Evolutionary conservation across 1,140 invertebrate species (phyloP), one percentile per base, ranked within the genome.

Genomic region (Trichonephila clavipes): DNA sequence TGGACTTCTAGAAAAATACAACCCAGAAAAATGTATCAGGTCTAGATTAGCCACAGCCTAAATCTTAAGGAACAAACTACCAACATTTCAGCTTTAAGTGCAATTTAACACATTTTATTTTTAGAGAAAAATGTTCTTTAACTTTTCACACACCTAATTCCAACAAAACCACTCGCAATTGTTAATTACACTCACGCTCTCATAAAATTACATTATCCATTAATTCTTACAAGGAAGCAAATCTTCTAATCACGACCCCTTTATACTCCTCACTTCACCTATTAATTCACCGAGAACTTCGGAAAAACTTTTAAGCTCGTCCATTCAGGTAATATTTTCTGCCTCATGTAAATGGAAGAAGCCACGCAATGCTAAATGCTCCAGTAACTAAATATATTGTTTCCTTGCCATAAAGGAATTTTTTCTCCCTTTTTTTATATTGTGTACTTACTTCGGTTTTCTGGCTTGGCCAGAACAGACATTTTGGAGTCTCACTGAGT

Each of bases 311-410:
- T 40, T 59, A 88, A 88, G 34, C 62, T 7, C 86, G 21, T 64
- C 18, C 86, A 64, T 64, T 62, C 86, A 88, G 86, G 86, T 88
- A 66, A 64, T 88, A 88, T 66, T 88, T 88, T 88, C 34, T 24
- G 62, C 44, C 58, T 90, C 89, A 90, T 90, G 89, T 90, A 90
- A 90, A 90, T 90, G 77, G 44, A 90, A 90, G 34, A 72, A 21
- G 40, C 24, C 62, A 69, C 40, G 87, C 64, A 90, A 82, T 16
- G 21, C 24, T 82, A 82, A 58, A 59, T 81, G 51, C 89, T 69
- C 58, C 77, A 62, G 72, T 90, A 82, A 90, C 89, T 72, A 82
- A 90, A 61, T 90, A 82, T 62, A 72, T 81, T 90, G 51, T 90
- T 90, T 69, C 40, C 24, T 18, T 21, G 69, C 72, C 18, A 40